Conservation (phyloP, 2,888 invertebrate species). For the Thyatira batis region DNA sequence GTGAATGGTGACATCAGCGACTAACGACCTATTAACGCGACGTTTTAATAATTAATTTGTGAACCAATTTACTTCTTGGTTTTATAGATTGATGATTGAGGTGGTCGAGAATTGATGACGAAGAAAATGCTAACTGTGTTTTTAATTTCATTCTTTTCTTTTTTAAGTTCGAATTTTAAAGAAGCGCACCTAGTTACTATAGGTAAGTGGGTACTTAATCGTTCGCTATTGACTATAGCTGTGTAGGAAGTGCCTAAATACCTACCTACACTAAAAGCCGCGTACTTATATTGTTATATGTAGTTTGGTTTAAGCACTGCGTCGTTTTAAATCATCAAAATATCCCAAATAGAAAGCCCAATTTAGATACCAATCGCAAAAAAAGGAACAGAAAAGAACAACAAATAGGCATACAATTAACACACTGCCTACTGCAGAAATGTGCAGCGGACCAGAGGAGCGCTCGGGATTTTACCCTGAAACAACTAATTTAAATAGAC, state of each 20-base stretch:
- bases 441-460: conserved; percentile 40
- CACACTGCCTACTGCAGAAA: conserved; percentile 40
- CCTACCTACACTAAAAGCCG: no score
- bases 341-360: neutral
- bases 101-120: neutral
- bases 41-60: conserved; percentile 39
- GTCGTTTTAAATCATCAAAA: no score
- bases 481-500: conserved; percentile 41
- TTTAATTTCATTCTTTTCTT: no score
- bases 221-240: no score
- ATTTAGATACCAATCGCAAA: neutral
- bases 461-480: conserved; percentile 31
- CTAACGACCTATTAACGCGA: conserved; percentile 47
- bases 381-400: conserved; percentile 19
- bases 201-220: no score
- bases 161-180: no score
- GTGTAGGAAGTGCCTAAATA: no score
- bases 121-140: no score
- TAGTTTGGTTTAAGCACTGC: no score
- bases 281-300: no score
- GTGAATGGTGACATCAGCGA: conserved; percentile 33
- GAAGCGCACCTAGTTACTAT: no score
- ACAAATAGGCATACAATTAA: conserved; percentile 27
- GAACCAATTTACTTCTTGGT: conserved; percentile 9
- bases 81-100: neutral